Evolutionary conservation across 2,113 vertebrate genomes (phyloP).

Genomic region (Mirounga angustirostris): DNA sequence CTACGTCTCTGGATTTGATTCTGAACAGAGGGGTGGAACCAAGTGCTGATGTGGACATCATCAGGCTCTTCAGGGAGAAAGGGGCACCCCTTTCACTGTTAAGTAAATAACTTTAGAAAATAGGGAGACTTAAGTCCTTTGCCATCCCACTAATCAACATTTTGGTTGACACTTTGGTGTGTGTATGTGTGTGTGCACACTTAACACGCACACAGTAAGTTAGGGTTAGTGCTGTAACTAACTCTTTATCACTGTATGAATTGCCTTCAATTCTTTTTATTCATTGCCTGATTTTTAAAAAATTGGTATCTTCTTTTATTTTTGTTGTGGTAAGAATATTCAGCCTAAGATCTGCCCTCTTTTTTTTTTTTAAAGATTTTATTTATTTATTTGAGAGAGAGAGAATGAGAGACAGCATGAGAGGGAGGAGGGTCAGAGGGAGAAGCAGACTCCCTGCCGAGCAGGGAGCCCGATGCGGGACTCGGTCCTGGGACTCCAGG

Average conservation of each 20-base stretch:
- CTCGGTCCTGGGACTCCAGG: no score
- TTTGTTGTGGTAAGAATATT: not conserved
- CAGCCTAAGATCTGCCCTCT: not conserved
- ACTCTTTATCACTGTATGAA: not conserved
- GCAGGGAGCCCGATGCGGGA: no score
- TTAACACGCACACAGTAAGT: not conserved
- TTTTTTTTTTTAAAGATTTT: not conserved
- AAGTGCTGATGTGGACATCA: not conserved
- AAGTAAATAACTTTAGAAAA: not conserved
- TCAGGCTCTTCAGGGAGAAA: not conserved
- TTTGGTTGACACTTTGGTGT: not conserved
- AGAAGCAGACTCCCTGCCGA: no score
- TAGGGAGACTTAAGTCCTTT: not conserved
- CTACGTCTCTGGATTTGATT: not conserved
- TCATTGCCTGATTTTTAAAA: not conserved
- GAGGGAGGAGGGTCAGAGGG: no score
- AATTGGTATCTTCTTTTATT: not conserved
- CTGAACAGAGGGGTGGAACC: not conserved
- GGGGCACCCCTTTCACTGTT: not conserved
- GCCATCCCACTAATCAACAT: not conserved
- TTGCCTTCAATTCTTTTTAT: conserved; percentile 18
- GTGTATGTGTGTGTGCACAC: not conserved
- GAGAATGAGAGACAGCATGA: no score
- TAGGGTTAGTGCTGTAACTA: not conserved
- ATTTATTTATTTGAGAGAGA: no score